These are phyloP conservation scores for Syngnathus rostellatus DNA, from an alignment of 2,797 vertebrate genomes.

Conservation along the genomic window DNA sequence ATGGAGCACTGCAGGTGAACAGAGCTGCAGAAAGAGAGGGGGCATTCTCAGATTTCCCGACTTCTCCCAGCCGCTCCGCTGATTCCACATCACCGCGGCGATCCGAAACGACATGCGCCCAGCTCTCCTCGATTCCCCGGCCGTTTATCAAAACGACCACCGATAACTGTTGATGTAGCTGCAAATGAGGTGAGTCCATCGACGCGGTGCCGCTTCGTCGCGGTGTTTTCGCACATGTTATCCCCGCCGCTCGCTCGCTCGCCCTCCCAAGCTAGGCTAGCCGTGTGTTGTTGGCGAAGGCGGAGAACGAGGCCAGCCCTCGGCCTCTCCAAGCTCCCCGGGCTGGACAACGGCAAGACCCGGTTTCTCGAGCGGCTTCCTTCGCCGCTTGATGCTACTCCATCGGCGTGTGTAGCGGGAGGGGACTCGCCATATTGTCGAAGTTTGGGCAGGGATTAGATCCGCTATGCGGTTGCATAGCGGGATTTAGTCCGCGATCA, in stretches of 20 bases:
- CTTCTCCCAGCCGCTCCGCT: conserved; percentile 54
- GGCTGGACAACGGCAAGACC: conserved; percentile 34
- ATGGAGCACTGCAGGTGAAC: background rate
- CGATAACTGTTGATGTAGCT: background rate
- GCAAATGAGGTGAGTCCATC: conserved; percentile 43
- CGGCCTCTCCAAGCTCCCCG: conserved; percentile 36
- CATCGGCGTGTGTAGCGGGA: background rate
- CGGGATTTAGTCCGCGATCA: conserved; percentile 39
- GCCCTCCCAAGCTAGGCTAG: conserved; percentile 49
- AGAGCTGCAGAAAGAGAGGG: conserved; percentile 20
- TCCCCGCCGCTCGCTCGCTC: conserved; percentile 20
- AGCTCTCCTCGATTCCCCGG: conserved; percentile 19
- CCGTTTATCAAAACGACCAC: background rate
- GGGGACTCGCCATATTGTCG: conserved; percentile 5
- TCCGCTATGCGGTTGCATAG: conserved; percentile 28
- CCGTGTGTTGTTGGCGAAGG: conserved; percentile 47
- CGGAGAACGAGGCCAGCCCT: conserved; percentile 57
- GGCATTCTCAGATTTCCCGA: conserved; percentile 63
- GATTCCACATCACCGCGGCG: conserved; percentile 52
- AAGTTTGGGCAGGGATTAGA: conserved; percentile 41
- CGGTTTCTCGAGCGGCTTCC: conserved; percentile 22
- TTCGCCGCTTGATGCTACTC: conserved; percentile 14
- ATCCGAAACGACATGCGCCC: conserved; percentile 28
- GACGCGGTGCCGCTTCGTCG: conserved; percentile 22
- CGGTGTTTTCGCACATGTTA: conserved; percentile 33